Percentiles rank a stretch among this genome's conserved stretches.
These are phyloP conservation scores for Bucco capensis DNA, from an alignment of 2,113 vertebrate species.

Conservation along the genomic window DNA sequence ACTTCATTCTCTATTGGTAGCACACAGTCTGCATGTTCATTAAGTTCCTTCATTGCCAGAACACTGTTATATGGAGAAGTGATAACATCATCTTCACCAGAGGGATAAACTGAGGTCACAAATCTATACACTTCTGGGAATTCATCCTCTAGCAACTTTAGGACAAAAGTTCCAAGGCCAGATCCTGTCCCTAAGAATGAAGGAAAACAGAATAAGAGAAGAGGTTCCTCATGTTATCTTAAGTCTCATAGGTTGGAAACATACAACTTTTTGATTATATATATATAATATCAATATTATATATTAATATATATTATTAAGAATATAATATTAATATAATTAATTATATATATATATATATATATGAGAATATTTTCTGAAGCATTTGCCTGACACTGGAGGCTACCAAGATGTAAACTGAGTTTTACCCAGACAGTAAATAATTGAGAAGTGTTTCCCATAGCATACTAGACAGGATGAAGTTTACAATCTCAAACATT, in stretches of 20 bases:
- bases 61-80: constrained; percentile 97
- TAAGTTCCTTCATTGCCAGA: constrained; percentile 93
- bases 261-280: neutral
- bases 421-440: neutral
- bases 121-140: constrained; percentile 93
- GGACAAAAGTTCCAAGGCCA: constrained; percentile 90
- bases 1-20: constrained; percentile 95
- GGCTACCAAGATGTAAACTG: neutral
- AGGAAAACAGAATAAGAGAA: constrained; percentile 19
- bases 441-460: neutral
- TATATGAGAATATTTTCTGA: neutral
- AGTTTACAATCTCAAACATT: neutral
- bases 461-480: neutral
- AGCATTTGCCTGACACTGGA: neutral
- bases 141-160: constrained; percentile 90
- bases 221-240: neutral
- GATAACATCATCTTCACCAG: constrained; percentile 92
- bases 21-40: constrained; percentile 93
- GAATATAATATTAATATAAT: no score
- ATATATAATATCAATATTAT: neutral
- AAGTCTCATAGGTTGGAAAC: neutral
- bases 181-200: constrained; percentile 88
- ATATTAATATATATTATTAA: no score
- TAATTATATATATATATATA: no score
- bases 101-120: constrained; percentile 90